Percentiles rank a stretch among this genome's conserved stretches.
Evolutionary conservation across 2,797 vertebrate species (phyloP).

Genomic region (Halcyon leucocephala): DNA sequence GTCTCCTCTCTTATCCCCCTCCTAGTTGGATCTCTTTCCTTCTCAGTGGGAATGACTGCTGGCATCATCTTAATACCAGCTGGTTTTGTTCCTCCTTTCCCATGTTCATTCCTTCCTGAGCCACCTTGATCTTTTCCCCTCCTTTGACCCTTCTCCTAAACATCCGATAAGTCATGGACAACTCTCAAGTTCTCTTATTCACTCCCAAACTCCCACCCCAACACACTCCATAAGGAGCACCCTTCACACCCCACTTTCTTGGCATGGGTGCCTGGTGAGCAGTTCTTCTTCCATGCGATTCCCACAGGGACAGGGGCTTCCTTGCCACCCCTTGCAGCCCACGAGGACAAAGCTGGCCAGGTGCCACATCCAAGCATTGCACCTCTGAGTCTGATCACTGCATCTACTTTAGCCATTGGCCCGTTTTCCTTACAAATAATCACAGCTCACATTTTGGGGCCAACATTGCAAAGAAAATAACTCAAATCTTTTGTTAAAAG

Average conservation of each 20-base stretch:
- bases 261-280: rapidly evolving
- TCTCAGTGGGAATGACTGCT: not conserved
- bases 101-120: not conserved
- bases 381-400: not conserved
- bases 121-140: not conserved
- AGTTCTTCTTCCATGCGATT: not conserved
- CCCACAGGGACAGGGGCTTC: not conserved
- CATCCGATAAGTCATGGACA: not conserved
- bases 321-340: not conserved
- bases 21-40: not conserved
- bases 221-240: not conserved
- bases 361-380: not conserved
- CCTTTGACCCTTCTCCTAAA: not conserved
- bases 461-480: not conserved
- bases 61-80: not conserved
- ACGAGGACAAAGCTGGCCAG: not conserved
- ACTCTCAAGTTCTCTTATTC: not conserved
- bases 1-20: not conserved
- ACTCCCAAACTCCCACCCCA: not conserved
- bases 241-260: not conserved
- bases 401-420: not conserved
- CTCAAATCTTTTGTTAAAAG: not conserved
- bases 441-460: not conserved
- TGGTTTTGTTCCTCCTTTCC: not conserved
- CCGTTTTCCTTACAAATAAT: not conserved